Percentiles rank a stretch among this genome's conserved stretches.
Conservation (phyloP, 1,140 invertebrate species). For the Musca vetustissima region DNA sequence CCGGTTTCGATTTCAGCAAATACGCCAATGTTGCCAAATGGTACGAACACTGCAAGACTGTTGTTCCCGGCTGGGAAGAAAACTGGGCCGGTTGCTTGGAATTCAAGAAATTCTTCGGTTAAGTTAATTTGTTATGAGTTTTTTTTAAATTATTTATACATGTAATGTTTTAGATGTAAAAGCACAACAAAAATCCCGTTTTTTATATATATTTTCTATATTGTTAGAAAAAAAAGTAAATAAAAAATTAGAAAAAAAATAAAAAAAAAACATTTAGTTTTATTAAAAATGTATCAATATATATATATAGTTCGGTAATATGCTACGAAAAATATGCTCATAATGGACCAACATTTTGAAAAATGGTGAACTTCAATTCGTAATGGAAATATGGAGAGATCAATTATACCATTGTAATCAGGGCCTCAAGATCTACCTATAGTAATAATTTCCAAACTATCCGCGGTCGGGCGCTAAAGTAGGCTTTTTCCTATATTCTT, state of each 20-base stretch:
- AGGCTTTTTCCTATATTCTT: too few relatives aligned
- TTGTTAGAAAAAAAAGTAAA: neutral
- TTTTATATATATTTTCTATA: neutral
- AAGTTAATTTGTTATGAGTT: neutral
- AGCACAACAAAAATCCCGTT: neutral
- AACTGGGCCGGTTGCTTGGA: constrained; percentile 63
- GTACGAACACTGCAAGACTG: constrained; percentile 67
- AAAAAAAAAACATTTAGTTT: neutral
- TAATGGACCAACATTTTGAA: too few relatives aligned
- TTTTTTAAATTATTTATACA: neutral
- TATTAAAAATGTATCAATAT: too few relatives aligned
- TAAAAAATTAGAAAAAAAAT: constrained; percentile 13
- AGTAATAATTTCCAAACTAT: too few relatives aligned
- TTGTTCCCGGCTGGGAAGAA: constrained; percentile 70
- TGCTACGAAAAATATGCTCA: too few relatives aligned
- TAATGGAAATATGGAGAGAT: too few relatives aligned
- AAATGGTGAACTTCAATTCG: too few relatives aligned
- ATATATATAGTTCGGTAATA: too few relatives aligned
- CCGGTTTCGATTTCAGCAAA: constrained; percentile 65
- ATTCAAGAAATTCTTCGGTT: constrained; percentile 52
- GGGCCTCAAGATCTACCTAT: too few relatives aligned
- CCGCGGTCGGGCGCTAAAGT: too few relatives aligned
- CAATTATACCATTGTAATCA: too few relatives aligned
- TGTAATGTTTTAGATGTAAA: neutral
- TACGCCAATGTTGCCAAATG: constrained; percentile 70